These are phyloP conservation scores for Holotrichia oblita DNA, from an alignment of 1,140 invertebrate genomes.

Conservation along the genomic window DNA sequence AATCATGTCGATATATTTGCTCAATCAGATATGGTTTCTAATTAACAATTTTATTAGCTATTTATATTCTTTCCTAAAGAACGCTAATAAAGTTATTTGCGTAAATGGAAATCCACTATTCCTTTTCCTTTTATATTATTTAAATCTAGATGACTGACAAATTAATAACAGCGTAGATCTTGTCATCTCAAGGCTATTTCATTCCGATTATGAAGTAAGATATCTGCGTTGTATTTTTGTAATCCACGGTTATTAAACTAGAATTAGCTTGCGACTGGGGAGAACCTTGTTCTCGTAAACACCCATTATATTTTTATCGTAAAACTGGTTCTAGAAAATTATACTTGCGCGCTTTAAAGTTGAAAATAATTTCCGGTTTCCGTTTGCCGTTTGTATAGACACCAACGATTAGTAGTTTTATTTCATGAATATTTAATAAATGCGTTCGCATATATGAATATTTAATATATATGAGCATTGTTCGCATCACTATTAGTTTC, in stretches of 20 bases:
- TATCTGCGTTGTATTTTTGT: background rate
- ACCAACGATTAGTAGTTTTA: background rate
- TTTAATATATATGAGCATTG: too few relatives aligned
- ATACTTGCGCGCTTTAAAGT: background rate
- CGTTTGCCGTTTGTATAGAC: background rate
- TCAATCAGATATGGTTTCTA: too few relatives aligned
- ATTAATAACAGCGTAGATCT: background rate
- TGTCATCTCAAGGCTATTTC: background rate
- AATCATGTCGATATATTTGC: too few relatives aligned
- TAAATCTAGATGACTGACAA: too few relatives aligned
- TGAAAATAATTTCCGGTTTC: constrained; percentile 20
- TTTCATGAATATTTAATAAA: constrained; percentile 14
- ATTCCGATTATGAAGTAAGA: background rate
- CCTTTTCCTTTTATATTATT: too few relatives aligned
- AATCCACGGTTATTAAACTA: background rate
- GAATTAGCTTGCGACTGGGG: background rate
- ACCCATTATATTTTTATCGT: background rate
- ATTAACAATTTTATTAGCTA: too few relatives aligned
- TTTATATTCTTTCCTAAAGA: too few relatives aligned
- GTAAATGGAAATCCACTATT: too few relatives aligned
- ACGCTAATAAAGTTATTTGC: too few relatives aligned
- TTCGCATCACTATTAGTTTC: too few relatives aligned
- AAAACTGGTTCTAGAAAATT: background rate
- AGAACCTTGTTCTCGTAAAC: background rate
- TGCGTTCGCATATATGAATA: background rate